Conservation (phyloP, 1,140 invertebrate species). For the Dufourea novaeangliae region DNA sequence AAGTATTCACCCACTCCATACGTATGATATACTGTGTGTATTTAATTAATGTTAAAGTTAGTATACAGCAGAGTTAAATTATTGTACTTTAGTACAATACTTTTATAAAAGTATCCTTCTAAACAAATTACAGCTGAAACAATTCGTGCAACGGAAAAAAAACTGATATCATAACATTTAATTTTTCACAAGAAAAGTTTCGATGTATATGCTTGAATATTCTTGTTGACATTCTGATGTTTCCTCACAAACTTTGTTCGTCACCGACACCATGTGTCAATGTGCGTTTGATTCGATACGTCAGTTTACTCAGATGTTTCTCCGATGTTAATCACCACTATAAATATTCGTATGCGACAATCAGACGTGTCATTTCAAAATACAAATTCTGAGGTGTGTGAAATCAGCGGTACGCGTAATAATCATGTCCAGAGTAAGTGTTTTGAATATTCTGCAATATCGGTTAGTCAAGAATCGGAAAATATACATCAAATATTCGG, state of each 20-base stretch:
- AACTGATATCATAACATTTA: too few species aligned
- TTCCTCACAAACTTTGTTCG: not conserved
- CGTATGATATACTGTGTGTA: too few species aligned
- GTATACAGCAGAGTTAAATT: too few species aligned
- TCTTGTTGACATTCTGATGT: not conserved
- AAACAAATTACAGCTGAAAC: too few species aligned
- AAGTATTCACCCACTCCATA: too few species aligned
- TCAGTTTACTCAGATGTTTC: conserved; percentile 7
- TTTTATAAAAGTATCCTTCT: too few species aligned
- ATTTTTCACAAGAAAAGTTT: too few species aligned
- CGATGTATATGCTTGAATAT: not conserved
- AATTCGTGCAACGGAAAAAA: too few species aligned
- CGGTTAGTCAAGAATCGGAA: not conserved
- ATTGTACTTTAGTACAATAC: too few species aligned
- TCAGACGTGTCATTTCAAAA: not conserved
- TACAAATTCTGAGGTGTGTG: not conserved
- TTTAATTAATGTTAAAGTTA: too few species aligned
- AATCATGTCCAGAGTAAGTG: conserved; percentile 33
- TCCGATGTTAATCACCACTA: not conserved
- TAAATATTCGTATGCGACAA: not conserved
- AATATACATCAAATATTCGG: not conserved
- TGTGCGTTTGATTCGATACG: not conserved
- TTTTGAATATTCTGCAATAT: not conserved
- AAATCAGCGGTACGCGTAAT: too few species aligned
- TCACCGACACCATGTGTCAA: not conserved